Evolutionary conservation across 2,888 invertebrate species (phyloP).

Genomic region (Xiphydria camelus): DNA sequence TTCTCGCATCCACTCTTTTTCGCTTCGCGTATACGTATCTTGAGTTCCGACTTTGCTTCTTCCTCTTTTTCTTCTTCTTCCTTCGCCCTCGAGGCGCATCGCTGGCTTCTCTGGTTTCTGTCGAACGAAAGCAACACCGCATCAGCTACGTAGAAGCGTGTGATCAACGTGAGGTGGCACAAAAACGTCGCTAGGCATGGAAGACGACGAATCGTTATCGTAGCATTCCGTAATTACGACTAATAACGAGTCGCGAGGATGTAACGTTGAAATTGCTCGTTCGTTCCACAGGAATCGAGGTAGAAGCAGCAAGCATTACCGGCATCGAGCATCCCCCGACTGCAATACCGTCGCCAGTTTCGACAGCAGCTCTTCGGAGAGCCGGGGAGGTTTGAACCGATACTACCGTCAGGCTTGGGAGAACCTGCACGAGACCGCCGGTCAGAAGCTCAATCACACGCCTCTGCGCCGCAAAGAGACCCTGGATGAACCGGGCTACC

Average conservation of each 20-base stretch:
- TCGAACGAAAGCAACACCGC: too few relatives aligned
- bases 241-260: too few relatives aligned
- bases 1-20: not conserved
- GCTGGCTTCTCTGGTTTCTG: too few relatives aligned
- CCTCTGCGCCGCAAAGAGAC: conserved; percentile 72
- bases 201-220: too few relatives aligned
- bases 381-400: conserved; percentile 78
- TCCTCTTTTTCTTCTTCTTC: conserved; percentile 4
- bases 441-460: conserved; percentile 65
- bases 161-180: too few relatives aligned
- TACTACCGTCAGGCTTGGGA: conserved; percentile 94
- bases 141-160: too few relatives aligned
- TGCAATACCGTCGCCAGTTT: conserved; percentile 90
- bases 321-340: conserved; percentile 86
- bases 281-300: conserved; percentile 66
- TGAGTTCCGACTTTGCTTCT: conserved; percentile 13
- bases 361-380: conserved; percentile 85
- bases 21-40: too few relatives aligned
- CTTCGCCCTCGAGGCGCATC: not conserved
- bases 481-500: conserved; percentile 66
- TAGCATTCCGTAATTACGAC: too few relatives aligned
- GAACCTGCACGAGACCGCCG: conserved; percentile 82
- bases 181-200: too few relatives aligned
- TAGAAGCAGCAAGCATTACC: conserved; percentile 79
- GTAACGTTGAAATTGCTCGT: not conserved